Evolutionary conservation across 1,140 invertebrate species (phyloP).

Genomic region (Probaryconus sp.): DNA sequence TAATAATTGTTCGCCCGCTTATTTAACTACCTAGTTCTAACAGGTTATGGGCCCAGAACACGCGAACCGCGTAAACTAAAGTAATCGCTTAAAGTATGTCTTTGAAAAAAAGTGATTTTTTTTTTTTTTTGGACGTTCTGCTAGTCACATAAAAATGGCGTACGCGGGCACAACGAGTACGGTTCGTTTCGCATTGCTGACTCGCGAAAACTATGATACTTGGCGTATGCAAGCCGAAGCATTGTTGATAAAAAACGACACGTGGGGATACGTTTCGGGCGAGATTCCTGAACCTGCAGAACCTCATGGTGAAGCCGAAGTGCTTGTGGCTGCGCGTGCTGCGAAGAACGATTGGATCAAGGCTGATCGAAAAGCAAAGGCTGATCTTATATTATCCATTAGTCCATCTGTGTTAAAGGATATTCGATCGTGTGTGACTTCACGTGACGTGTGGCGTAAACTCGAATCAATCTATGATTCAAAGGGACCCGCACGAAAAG

Average conservation of each 20-base stretch:
- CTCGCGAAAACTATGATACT: conserved; percentile 34
- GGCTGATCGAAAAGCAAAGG: conserved; percentile 28
- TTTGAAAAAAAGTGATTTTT: too few species aligned
- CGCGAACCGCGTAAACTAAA: too few species aligned
- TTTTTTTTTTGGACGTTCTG: too few species aligned
- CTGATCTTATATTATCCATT: conserved; percentile 52
- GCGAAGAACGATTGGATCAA: neutral
- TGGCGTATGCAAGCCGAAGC: conserved; percentile 34
- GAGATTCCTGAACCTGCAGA: neutral
- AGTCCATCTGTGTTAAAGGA: conserved; percentile 40
- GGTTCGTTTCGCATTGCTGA: neutral
- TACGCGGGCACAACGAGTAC: neutral
- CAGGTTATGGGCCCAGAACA: too few species aligned
- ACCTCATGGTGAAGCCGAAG: neutral
- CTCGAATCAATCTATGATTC: conserved; percentile 15
- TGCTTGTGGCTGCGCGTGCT: neutral
- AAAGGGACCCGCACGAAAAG: conserved; percentile 10
- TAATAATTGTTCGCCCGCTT: too few species aligned
- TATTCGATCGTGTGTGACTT: neutral
- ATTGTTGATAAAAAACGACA: conserved; percentile 20
- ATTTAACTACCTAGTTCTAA: too few species aligned
- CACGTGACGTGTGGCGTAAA: conserved; percentile 4
- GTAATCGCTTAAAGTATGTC: too few species aligned
- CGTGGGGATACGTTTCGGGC: conserved; percentile 22
- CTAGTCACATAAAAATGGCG: conserved; percentile 8